Base-by-base conservation (phyloP, 2,113 vertebrate genomes). In the Tenrec ecaudatus region DNA sequence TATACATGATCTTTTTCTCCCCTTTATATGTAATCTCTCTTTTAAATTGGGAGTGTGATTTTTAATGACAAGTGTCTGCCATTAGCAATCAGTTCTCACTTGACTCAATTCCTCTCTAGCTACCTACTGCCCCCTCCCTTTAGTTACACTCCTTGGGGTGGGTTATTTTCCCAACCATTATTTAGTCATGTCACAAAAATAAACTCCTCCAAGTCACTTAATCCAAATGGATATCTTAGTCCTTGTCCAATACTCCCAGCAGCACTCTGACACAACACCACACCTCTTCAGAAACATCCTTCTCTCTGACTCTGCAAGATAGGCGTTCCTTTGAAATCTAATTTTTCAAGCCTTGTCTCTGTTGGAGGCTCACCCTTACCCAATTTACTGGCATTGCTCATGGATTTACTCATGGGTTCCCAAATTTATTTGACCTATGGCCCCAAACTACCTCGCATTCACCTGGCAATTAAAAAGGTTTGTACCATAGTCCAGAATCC, bases 21-120 rank as follows among this genome's bases (percentile, higher is more conserved):
- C 43, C 47, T 88, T 88, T 92, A 71, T 90, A 60, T 68, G 78
- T 36, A 82, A 75, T 17, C 6, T 86, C 82, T 89, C 29, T 68
- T 29, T 64, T 73, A 73, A 43, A 60, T 0, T 36, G 27, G 47
- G 25, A 93, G 40, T 79, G 23, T 60, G 27, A 79, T 19, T 82
- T 86, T 81, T 87, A 88, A 78, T 93, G 88, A 86, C 43, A 38
- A 82, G 80, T 29, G n/a, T 79, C 16, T 20, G 12, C 19, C 68
- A 88, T 77, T 90, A 86, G 88, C 85, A 95, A 14, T 77, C 66
- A 73, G 31, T 36, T 20, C 92, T 85, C 53, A 78, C 22, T 27
- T 78, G 19, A 77, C 38, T 78, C 38, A 87, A 12, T 66, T 7
- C 19, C 31, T n/a, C 2, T 66, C 53, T 53, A 53, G 47, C 47